phyloP scores from a whole-genome alignment of 2,113 vertebrate genomes.

The Tursiops truncatus region DNA sequence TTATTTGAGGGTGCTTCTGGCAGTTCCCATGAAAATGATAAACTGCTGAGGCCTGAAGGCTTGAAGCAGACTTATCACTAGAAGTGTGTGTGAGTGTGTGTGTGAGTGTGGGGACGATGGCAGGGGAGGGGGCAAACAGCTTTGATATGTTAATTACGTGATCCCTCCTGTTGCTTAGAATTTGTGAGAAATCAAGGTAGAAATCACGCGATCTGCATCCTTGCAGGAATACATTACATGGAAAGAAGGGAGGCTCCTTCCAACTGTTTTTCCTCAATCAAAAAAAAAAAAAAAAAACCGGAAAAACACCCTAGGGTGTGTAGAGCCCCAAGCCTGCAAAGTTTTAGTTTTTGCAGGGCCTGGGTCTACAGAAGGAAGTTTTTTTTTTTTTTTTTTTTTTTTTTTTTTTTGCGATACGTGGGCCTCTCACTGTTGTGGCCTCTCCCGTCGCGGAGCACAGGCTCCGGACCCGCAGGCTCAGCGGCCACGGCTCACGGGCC shows the following conservation, averaged over 20 bases:
- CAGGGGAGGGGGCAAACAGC: neutral
- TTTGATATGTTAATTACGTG: conserved; percentile 45
- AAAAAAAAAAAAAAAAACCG: neutral
- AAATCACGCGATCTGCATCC: neutral
- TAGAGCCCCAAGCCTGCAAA: neutral
- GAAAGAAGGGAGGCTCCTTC: neutral
- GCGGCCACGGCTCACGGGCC: too few relatives aligned
- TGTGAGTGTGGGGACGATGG: neutral
- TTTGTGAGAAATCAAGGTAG: conserved; percentile 21
- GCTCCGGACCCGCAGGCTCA: too few relatives aligned
- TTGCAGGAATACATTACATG: neutral
- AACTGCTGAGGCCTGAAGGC: neutral
- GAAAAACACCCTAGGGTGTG: neutral
- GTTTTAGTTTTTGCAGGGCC: neutral
- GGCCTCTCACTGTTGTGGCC: too few relatives aligned
- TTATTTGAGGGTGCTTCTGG: neutral
- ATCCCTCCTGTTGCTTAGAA: neutral
- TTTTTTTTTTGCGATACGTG: too few relatives aligned
- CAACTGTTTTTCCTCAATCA: neutral
- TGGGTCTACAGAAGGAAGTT: neutral
- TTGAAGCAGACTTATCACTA: neutral
- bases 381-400: too few relatives aligned
- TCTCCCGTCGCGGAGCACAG: too few relatives aligned
- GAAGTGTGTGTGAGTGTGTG: neutral
- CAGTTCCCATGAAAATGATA: conserved; percentile 43